phyloP scores from a whole-genome alignment of 2,113 vertebrate species.

The Petaurus breviceps region DNA sequence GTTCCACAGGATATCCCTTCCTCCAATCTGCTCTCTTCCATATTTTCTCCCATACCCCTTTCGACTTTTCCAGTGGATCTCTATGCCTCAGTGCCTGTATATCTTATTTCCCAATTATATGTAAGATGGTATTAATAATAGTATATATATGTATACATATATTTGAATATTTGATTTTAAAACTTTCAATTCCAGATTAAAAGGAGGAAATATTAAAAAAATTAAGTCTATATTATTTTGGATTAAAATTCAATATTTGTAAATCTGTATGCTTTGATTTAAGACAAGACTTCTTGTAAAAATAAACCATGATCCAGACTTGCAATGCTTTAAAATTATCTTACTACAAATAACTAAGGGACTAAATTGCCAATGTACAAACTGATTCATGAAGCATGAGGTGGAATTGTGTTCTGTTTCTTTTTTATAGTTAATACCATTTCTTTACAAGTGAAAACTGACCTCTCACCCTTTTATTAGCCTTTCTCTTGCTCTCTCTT shows the following conservation, averaged over 20 bases:
- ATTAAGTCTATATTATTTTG: background rate
- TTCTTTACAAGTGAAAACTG: background rate
- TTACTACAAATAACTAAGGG: background rate
- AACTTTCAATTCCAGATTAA: too few species aligned
- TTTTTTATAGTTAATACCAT: background rate
- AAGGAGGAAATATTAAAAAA: background rate
- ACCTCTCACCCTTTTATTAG: constrained; percentile 1
- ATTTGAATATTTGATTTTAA: too few species aligned
- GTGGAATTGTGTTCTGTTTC: background rate
- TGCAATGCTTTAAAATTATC: background rate
- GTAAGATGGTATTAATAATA: too few species aligned
- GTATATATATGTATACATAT: too few species aligned
- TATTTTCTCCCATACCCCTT: too few species aligned
- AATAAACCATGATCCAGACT: background rate
- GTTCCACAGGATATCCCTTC: too few species aligned
- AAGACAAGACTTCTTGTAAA: background rate
- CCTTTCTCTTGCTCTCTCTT: background rate
- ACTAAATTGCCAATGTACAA: background rate
- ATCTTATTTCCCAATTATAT: too few species aligned
- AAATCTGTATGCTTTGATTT: background rate
- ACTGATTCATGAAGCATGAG: background rate
- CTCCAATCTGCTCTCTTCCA: too few species aligned
- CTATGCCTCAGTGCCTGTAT: too few species aligned
- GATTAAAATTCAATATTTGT: background rate
- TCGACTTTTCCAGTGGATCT: too few species aligned